Evolutionary conservation across 2,888 invertebrate species (phyloP).

Genomic region (Campoplex nolae): DNA sequence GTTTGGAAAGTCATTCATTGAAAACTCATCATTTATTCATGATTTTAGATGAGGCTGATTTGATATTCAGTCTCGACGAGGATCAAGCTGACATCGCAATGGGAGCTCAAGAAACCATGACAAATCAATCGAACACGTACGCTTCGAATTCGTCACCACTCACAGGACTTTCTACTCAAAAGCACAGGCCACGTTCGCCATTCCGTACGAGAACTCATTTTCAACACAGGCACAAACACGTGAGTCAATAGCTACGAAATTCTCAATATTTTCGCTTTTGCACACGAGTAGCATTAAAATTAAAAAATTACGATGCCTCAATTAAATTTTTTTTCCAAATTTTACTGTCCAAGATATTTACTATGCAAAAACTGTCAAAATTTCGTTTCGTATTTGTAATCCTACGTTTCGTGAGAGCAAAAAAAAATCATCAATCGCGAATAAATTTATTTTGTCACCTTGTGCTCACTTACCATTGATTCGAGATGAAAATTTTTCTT

Average conservation of each 20-base stretch:
- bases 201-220: slow-evolving; percentile 82
- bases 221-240: slow-evolving; percentile 81
- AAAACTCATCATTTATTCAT: slow-evolving; percentile 39
- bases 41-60: slow-evolving; percentile 88
- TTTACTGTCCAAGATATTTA: too few relatives aligned
- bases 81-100: slow-evolving; percentile 86
- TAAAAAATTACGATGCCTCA: too few relatives aligned
- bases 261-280: too few relatives aligned
- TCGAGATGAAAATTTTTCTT: neutral
- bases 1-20: neutral
- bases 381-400: too few relatives aligned
- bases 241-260: slow-evolving; percentile 65
- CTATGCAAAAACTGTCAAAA: too few relatives aligned
- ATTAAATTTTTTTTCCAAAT: too few relatives aligned
- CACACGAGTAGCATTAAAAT: too few relatives aligned
- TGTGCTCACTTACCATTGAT: too few relatives aligned
- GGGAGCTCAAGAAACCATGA: slow-evolving; percentile 40
- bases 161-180: slow-evolving; percentile 82
- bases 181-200: slow-evolving; percentile 86
- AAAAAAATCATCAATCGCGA: too few relatives aligned
- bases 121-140: slow-evolving; percentile 52
- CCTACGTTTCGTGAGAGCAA: too few relatives aligned
- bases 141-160: slow-evolving; percentile 73
- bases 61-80: slow-evolving; percentile 94
- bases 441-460: too few relatives aligned